These are phyloP conservation scores for Homarus gammarus DNA, from an alignment of 2,888 invertebrate genomes.

Conservation along the genomic window DNA sequence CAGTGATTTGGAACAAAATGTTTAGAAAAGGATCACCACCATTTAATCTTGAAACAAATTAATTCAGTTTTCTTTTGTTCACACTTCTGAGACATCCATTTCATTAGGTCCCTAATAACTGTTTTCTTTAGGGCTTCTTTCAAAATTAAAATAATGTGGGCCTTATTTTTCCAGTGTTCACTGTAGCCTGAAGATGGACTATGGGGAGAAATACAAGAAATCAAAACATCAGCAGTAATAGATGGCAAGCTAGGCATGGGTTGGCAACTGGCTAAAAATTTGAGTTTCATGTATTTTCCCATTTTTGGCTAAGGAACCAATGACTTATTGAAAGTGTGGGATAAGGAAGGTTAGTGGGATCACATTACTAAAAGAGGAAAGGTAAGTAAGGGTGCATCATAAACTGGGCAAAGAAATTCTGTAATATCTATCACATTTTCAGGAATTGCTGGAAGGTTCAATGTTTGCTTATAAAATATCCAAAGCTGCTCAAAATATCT, in stretches of 20 bases:
- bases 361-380: not conserved
- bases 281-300: not conserved
- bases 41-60: not conserved
- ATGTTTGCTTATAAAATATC: constrained; percentile 33
- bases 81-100: not conserved
- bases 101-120: not conserved
- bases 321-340: not conserved
- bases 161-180: not conserved
- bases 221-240: constrained; percentile 10
- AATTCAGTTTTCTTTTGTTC: not conserved
- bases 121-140: not conserved
- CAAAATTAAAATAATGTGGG: constrained; percentile 18
- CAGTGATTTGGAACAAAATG: constrained; percentile 36
- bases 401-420: constrained; percentile 17
- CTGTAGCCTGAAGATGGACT: constrained; percentile 7
- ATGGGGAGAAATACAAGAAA: not conserved
- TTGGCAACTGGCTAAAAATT: not conserved
- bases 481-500: constrained; percentile 43
- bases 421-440: constrained; percentile 49
- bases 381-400: constrained; percentile 2
- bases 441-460: constrained; percentile 25
- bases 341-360: not conserved
- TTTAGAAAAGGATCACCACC: constrained; percentile 32
- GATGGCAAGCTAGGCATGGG: constrained; percentile 4
- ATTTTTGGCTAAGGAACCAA: not conserved